A percentile compares a stretch with the other conserved stretches of the same genome.
Conservation (phyloP, 2,113 vertebrate genomes). For the Brachirus orientalis region DNA sequence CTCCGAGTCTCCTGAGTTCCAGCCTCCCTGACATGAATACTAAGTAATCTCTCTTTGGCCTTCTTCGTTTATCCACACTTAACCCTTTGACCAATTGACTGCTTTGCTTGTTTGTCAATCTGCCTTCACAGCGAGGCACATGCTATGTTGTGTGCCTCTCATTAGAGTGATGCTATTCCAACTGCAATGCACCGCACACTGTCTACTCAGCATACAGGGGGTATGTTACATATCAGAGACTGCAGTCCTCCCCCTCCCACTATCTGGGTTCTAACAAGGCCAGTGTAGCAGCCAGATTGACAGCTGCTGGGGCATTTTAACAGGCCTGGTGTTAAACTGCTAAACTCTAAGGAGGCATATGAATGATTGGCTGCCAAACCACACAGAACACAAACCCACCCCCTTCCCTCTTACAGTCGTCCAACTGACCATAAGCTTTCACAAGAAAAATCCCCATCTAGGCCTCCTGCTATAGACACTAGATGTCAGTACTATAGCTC, state of each 20-base stretch:
- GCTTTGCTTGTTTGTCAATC: conserved; percentile 57
- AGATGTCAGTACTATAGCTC: background rate
- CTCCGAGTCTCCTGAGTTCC: conserved; percentile 57
- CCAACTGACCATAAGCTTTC: conserved; percentile 54
- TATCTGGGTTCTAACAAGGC: conserved; percentile 68
- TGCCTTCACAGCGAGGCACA: conserved; percentile 35
- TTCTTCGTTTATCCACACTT: conserved; percentile 64
- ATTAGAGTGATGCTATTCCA: conserved; percentile 40
- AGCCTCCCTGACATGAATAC: conserved; percentile 63
- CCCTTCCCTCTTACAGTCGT: conserved; percentile 39
- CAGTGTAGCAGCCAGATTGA: conserved; percentile 70
- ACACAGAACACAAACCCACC: conserved; percentile 55
- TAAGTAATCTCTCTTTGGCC: conserved; percentile 57
- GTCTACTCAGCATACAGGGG: conserved; percentile 39
- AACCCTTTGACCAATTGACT: conserved; percentile 67
- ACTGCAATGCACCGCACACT: conserved; percentile 22
- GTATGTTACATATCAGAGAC: conserved; percentile 55
- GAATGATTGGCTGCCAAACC: conserved; percentile 71
- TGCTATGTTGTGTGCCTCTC: conserved; percentile 32
- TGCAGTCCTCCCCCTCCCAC: conserved; percentile 40
- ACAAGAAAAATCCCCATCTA: conserved; percentile 11
- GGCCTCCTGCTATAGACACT: background rate
- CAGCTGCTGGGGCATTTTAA: conserved; percentile 74
- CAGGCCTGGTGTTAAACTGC: conserved; percentile 72
- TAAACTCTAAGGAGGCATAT: conserved; percentile 72